Conservation (phyloP, 2,888 invertebrate genomes). For the Rhaphigaster nebulosa region DNA sequence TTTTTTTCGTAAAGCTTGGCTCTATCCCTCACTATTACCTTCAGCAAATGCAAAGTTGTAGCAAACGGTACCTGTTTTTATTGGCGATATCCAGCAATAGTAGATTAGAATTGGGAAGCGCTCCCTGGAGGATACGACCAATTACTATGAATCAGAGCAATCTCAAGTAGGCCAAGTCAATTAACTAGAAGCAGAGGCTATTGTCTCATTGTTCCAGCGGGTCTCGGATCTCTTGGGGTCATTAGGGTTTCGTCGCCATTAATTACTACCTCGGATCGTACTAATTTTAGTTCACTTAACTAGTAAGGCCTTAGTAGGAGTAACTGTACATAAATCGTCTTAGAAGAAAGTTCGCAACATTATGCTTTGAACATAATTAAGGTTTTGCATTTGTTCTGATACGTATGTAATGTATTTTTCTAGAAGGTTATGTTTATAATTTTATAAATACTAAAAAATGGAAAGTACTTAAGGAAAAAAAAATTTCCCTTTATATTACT, state of each 20-base stretch:
- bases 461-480: too few relatives aligned
- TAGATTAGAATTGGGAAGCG: neutral
- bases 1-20: too few relatives aligned
- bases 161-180: neutral
- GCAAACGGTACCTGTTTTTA: too few relatives aligned
- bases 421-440: too few relatives aligned
- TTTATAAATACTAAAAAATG: too few relatives aligned
- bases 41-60: too few relatives aligned
- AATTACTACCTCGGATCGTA: neutral
- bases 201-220: neutral
- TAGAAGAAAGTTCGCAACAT: neutral
- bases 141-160: neutral
- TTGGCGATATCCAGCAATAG: too few relatives aligned
- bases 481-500: too few relatives aligned
- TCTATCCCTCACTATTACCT: too few relatives aligned
- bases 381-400: neutral
- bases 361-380: neutral
- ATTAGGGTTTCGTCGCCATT: neutral
- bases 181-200: neutral
- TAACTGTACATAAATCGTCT: neutral
- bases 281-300: neutral
- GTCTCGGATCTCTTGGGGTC: neutral
- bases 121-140: neutral
- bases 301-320: neutral
- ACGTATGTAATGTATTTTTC: neutral